Conservation (phyloP, 2,113 vertebrate species). For the Rana temporaria region DNA sequence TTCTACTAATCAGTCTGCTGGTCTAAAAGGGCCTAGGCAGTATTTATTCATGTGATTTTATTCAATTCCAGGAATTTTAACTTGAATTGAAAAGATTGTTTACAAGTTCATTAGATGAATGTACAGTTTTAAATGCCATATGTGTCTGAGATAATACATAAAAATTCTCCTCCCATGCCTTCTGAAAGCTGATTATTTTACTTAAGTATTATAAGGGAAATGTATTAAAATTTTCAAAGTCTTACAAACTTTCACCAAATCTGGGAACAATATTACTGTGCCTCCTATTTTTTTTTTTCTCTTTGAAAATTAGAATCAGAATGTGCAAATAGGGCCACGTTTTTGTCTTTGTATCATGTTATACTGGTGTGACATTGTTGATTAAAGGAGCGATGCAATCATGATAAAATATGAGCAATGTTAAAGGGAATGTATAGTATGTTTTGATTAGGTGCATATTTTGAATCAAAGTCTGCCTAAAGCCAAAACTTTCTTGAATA, state of each 20-base stretch:
- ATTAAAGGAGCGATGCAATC: too few species aligned
- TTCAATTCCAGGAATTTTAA: constrained; percentile 1
- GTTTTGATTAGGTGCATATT: too few species aligned
- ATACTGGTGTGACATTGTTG: too few species aligned
- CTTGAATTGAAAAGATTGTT: background rate
- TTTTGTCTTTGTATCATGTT: too few species aligned
- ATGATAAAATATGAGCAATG: too few species aligned
- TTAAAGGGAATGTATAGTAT: too few species aligned
- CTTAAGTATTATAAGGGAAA: background rate
- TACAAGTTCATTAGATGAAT: constrained; percentile 8
- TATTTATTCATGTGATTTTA: constrained; percentile 3
- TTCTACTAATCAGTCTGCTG: background rate
- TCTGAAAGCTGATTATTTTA: background rate
- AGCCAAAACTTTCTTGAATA: too few species aligned
- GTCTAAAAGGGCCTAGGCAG: background rate
- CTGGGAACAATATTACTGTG: too few species aligned
- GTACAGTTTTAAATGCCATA: background rate
- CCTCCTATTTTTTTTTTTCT: too few species aligned
- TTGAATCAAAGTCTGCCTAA: too few species aligned
- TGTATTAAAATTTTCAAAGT: background rate
- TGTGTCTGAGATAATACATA: background rate
- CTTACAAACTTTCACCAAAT: background rate
- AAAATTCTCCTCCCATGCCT: background rate
- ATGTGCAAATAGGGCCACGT: too few species aligned
- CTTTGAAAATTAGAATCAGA: too few species aligned